Evolutionary conservation across 2,888 invertebrate genomes (phyloP).

Genomic region (Hipparchia sbordonii): DNA sequence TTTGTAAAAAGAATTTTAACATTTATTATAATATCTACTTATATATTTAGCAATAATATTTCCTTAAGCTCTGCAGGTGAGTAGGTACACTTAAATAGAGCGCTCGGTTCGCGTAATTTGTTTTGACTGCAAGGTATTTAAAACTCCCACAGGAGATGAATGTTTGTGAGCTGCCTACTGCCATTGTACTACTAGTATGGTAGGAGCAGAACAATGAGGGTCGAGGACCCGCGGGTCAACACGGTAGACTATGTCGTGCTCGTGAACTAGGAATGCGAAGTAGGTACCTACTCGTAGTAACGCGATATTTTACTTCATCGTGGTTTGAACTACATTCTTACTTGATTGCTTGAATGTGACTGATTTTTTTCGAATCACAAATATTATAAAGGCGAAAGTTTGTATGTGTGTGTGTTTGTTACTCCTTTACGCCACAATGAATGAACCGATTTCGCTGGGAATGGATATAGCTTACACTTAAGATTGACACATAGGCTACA

Average conservation of each 20-base stretch:
- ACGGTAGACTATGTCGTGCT: slow-evolving; percentile 41
- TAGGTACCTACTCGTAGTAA: slow-evolving; percentile 8
- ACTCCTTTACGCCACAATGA: no score
- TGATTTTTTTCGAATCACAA: not conserved
- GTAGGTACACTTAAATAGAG: slow-evolving; percentile 15
- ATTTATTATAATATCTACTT: no score
- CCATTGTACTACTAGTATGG: slow-evolving; percentile 63
- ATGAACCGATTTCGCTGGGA: no score
- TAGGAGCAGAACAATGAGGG: slow-evolving; percentile 76
- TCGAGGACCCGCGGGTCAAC: slow-evolving; percentile 75
- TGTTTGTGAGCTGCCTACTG: slow-evolving; percentile 41
- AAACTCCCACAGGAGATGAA: slow-evolving; percentile 20
- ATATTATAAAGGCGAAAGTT: no score
- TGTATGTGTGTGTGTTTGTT: no score
- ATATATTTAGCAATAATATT: no score
- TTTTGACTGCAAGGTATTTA: slow-evolving; percentile 16
- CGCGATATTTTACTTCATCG: slow-evolving; percentile 33
- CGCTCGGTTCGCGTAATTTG: not conserved
- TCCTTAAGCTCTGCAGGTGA: not conserved
- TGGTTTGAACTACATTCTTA: slow-evolving; percentile 18
- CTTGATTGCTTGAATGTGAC: not conserved
- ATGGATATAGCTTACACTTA: no score
- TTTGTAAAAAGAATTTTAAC: no score
- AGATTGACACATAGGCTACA: no score
- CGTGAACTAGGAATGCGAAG: slow-evolving; percentile 44